A percentile compares a stretch with the other conserved stretches of the same genome.
phyloP scores from a whole-genome alignment of 2,113 vertebrate species.

The Maccullochella peelii region DNA sequence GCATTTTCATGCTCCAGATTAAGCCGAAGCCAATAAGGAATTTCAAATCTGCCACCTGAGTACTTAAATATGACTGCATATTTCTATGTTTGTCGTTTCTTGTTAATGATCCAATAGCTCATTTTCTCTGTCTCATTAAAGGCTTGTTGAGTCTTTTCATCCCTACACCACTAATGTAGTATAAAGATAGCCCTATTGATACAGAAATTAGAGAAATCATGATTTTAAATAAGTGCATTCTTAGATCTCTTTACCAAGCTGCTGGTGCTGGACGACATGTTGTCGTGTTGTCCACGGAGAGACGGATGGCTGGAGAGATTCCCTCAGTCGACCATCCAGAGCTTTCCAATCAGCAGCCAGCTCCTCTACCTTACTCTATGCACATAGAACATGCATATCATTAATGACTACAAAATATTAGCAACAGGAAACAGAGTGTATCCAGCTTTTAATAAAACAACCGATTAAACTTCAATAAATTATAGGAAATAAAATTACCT shows the following conservation, averaged over 20 bases:
- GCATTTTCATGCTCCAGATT: constrained; percentile 21
- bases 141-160: neutral
- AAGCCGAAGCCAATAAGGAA: constrained; percentile 9
- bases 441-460: constrained; percentile 28
- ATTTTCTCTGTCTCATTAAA: constrained; percentile 11
- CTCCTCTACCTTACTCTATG: constrained; percentile 82
- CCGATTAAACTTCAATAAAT: constrained; percentile 38
- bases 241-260: constrained; percentile 77
- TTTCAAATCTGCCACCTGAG: constrained; percentile 31
- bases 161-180: neutral
- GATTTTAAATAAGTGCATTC: neutral
- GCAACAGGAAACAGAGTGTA: constrained; percentile 2
- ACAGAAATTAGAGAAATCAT: neutral
- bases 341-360: constrained; percentile 85
- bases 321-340: constrained; percentile 80
- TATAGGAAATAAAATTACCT: neutral
- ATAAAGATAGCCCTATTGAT: neutral
- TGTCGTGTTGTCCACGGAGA: constrained; percentile 79
- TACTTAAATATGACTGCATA: neutral
- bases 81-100: constrained; percentile 16
- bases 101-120: constrained; percentile 1
- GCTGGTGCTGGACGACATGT: constrained; percentile 80
- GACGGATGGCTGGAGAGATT: constrained; percentile 68
- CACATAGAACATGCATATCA: constrained; percentile 3
- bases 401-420: constrained; percentile 17